phyloP scores from a whole-genome alignment of 2,888 invertebrate genomes.

The Macaria notata region DNA sequence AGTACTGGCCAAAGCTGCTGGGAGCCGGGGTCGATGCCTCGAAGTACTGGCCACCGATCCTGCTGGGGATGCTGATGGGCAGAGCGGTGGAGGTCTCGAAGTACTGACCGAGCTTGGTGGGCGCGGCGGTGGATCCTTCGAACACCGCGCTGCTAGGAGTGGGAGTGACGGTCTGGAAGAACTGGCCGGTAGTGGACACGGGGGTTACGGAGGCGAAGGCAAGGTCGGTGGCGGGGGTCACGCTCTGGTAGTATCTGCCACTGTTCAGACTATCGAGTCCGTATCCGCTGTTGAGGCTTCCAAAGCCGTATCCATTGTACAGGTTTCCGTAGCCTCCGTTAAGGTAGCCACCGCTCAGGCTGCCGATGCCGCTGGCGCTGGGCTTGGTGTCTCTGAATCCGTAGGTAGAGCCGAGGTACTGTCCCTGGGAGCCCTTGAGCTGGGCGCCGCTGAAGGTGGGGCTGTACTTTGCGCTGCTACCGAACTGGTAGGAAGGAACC shows the following conservation, averaged over 20 bases:
- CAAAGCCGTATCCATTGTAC: background rate
- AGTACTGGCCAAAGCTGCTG: conserved; percentile 12
- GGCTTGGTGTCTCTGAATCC: conserved; percentile 23
- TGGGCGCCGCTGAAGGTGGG: conserved; percentile 31
- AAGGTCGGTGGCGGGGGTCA: conserved; percentile 5
- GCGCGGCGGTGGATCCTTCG: conserved; percentile 7
- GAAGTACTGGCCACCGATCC: conserved; percentile 16
- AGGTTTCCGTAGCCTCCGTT: conserved; percentile 6
- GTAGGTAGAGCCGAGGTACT: conserved; percentile 30
- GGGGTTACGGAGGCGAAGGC: conserved; percentile 9
- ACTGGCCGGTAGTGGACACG: conserved; percentile 18
- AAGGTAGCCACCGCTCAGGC: conserved; percentile 5
- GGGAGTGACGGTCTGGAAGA: conserved; percentile 20
- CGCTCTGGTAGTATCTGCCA: conserved; percentile 12
- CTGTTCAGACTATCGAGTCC: conserved; percentile 17
- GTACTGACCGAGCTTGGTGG: conserved; percentile 8
- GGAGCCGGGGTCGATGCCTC: conserved; percentile 3
- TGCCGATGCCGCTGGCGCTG: conserved; percentile 15
- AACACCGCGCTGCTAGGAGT: conserved; percentile 6
- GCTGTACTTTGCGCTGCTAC: conserved; percentile 41
- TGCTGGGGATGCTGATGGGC: conserved; percentile 17
- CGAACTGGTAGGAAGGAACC: conserved; percentile 55
- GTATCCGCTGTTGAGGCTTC: conserved; percentile 4
- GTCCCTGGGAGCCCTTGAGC: conserved; percentile 33
- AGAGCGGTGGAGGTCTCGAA: conserved; percentile 12